Evolutionary conservation across 2,113 vertebrate species (phyloP).

Genomic region (Gobiocypris rarus): DNA sequence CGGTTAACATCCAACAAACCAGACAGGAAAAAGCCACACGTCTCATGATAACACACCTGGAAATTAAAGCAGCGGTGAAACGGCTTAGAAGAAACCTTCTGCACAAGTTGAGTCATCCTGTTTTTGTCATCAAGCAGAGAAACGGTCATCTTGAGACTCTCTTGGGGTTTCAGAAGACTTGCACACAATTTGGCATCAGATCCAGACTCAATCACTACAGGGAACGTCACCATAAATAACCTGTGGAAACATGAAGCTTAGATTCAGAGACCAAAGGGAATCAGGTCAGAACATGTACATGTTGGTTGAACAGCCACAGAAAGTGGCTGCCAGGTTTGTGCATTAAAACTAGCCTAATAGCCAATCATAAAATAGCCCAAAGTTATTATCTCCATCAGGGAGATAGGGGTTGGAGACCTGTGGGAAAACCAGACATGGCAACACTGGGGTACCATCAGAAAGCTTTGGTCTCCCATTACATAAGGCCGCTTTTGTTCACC

Average conservation of each 20-base stretch:
- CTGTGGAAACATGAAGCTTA: constrained; percentile 30
- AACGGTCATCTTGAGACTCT: constrained; percentile 65
- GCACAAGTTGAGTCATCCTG: constrained; percentile 1
- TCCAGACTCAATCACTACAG: constrained; percentile 68
- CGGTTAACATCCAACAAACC: background rate
- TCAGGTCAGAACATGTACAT: no score
- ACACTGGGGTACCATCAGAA: no score
- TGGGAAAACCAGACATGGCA: no score
- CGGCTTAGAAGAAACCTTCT: constrained; percentile 10
- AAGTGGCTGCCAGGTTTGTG: no score
- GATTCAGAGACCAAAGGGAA: no score
- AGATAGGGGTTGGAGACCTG: no score
- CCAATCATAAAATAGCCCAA: no score
- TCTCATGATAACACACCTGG: constrained; percentile 48
- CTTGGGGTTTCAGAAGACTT: constrained; percentile 65
- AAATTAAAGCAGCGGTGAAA: constrained; percentile 63
- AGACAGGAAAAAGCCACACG: background rate
- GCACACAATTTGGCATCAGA: constrained; percentile 63
- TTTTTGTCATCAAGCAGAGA: constrained; percentile 46
- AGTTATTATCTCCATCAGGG: no score
- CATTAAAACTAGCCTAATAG: no score
- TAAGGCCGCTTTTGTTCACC: no score
- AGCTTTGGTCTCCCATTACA: no score
- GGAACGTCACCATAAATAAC: constrained; percentile 65
- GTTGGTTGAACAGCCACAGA: no score